These are phyloP conservation scores for Macrobrachium nipponense DNA, from an alignment of 1,140 invertebrate species.

Conservation along the genomic window DNA sequence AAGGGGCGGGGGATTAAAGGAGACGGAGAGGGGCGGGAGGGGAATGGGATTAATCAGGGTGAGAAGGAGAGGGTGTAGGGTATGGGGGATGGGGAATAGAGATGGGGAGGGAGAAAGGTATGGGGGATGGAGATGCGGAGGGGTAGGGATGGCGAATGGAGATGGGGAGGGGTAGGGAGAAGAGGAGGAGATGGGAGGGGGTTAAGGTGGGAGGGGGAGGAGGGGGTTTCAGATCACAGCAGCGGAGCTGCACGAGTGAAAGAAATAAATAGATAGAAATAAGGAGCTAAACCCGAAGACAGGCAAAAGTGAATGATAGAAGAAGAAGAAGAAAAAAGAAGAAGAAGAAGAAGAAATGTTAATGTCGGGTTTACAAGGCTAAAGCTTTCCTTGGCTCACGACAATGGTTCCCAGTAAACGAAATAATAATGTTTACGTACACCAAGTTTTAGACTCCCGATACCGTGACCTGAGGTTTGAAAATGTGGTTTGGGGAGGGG, in stretches of 20 bases:
- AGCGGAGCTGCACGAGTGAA: background rate
- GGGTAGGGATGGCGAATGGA: background rate
- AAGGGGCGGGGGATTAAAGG: background rate
- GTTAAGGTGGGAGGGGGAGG: background rate
- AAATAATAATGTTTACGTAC: no score
- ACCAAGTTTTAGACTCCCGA: no score
- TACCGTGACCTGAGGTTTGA: no score
- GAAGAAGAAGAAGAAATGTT: background rate
- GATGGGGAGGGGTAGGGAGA: background rate
- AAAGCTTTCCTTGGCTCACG: no score
- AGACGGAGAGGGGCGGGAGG: background rate
- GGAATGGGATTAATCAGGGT: no score
- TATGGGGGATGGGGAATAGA: background rate
- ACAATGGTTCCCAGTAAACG: no score
- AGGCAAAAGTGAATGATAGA: background rate
- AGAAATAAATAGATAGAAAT: background rate
- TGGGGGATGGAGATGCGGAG: no score
- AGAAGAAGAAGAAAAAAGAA: slow-evolving; percentile 18
- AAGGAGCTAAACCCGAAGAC: background rate
- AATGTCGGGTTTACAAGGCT: no score
- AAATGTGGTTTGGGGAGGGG: no score
- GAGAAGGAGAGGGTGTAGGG: no score
- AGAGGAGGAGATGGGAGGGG: no score
- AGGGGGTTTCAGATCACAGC: background rate
- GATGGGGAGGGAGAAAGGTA: background rate